Conservation (phyloP, 1,140 invertebrate species). For the Lasioglossum albipes region DNA sequence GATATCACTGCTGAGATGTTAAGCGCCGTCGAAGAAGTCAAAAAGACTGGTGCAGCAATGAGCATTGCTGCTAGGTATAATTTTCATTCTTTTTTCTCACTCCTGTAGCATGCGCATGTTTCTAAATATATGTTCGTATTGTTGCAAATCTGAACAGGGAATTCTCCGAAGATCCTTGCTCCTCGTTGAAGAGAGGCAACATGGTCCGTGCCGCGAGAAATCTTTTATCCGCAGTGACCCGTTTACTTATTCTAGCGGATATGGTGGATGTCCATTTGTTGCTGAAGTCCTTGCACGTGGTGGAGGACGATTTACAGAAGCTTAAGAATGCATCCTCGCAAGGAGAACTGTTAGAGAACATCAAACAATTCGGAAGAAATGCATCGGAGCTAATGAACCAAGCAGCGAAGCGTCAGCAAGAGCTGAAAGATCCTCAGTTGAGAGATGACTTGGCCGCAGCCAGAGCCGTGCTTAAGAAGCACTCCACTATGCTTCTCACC, state of each 20-base stretch:
- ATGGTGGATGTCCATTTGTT: slow-evolving; percentile 98
- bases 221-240: slow-evolving; percentile 95
- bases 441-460: slow-evolving; percentile 98
- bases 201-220: slow-evolving; percentile 97
- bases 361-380: slow-evolving; percentile 92
- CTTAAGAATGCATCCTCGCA: slow-evolving; percentile 95
- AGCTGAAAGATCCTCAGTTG: slow-evolving; percentile 96
- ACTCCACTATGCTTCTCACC: slow-evolving; percentile 98
- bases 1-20: slow-evolving; percentile 98
- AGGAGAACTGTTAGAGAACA: slow-evolving; percentile 94
- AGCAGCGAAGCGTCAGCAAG: slow-evolving; percentile 95
- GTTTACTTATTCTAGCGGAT: slow-evolving; percentile 96
- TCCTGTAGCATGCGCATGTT: background rate
- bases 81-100: slow-evolving; percentile 13
- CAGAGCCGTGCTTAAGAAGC: slow-evolving; percentile 97
- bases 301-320: slow-evolving; percentile 96
- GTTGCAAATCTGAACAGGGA: slow-evolving; percentile 81
- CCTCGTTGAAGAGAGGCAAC: slow-evolving; percentile 93
- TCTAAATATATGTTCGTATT: slow-evolving; percentile 1
- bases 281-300: slow-evolving; percentile 93
- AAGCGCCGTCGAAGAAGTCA: slow-evolving; percentile 93
- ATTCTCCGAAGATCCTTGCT: slow-evolving; percentile 98
- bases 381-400: slow-evolving; percentile 95
- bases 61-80: slow-evolving; percentile 88
- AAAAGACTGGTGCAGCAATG: slow-evolving; percentile 96